Percentiles rank a stretch among this genome's conserved stretches.
Conservation (phyloP, 2,113 vertebrate genomes). For the Sialia sialis region DNA sequence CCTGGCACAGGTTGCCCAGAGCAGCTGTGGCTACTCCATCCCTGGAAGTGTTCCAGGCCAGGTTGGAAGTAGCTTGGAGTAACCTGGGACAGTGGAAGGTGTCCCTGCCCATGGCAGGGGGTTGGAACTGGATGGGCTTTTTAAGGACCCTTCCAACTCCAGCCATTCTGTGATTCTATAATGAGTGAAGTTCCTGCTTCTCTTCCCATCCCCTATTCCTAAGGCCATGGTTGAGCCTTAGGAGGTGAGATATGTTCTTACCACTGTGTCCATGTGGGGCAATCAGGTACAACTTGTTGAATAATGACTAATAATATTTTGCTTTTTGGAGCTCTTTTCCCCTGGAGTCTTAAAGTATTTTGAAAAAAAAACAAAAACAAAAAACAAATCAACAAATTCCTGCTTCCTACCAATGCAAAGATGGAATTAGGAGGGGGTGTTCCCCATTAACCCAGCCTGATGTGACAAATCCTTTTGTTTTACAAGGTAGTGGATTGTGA, state of each 20-base stretch:
- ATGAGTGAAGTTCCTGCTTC: not conserved
- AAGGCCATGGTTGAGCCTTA: not conserved
- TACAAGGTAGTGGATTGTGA: not conserved
- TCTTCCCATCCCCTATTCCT: not conserved
- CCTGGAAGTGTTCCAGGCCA: too few relatives aligned
- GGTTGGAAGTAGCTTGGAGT: too few relatives aligned
- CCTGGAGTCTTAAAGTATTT: not conserved
- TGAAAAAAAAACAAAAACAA: too few relatives aligned
- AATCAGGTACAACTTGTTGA: not conserved
- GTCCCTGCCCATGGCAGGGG: too few relatives aligned
- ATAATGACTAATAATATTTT: not conserved
- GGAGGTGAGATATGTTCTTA: not conserved
- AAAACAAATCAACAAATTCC: accelerated
- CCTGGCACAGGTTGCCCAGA: too few relatives aligned
- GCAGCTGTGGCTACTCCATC: too few relatives aligned
- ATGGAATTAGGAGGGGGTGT: not conserved
- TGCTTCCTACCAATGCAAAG: not conserved
- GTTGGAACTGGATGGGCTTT: not conserved
- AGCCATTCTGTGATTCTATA: not conserved
- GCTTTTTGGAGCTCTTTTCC: not conserved
- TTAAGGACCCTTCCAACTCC: not conserved
- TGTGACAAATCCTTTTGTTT: not conserved
- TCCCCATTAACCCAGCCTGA: not conserved
- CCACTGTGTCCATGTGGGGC: not conserved
- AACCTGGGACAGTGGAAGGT: too few relatives aligned